Base-by-base conservation (phyloP, 2,797 vertebrate genomes). In the Triplophysa bombifrons region DNA sequence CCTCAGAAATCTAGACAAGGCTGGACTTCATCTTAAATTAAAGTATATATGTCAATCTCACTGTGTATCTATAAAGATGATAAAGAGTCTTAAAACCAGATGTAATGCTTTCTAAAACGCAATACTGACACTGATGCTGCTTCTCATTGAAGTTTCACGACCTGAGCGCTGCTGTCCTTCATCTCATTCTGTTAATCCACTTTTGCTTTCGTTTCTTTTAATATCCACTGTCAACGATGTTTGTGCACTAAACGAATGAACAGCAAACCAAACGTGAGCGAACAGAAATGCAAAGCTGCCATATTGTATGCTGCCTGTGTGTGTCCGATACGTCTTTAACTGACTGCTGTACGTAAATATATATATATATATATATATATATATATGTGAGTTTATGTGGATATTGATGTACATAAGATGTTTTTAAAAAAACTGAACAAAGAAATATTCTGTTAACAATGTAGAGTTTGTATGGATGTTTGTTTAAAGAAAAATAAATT, bases 371-470 rank as follows among this genome's bases (percentile, higher is more conserved):
- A 65, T 69, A 20, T 19, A 63, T 82, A 63, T 79, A 77, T 68
- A 73, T 76, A 38, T 63, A n/a, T 51, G 30, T 65, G 58, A 65
- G 67, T 65, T 65, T 72, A 58, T 83, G 72, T 84, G 68, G 30
- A 84, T 85, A 55, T 73, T 90, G 88, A 90, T 94, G 92, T 94
- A 83, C 14, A 92, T 93, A 94, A 94, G 90, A 93, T 89, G 86
- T 86, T 91, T 64, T 27, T 88, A 87, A 82, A 80, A 75, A 72
- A 74, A 41, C 71, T 81, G 77, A 69, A 85, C 83, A 80, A 61
- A 81, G 81, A 78, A 80, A 78, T 83, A 60, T 55, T 86, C 64
- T 90, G 60, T 88, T 82, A 85, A 81, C 88, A 86, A 88, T 93
- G 88, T 92, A 87, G 79, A 88, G 86, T 92, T 89, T 91, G 80